Evolutionary conservation across 2,797 vertebrate species (phyloP).

Genomic region (Pseudochirops cupreus): DNA sequence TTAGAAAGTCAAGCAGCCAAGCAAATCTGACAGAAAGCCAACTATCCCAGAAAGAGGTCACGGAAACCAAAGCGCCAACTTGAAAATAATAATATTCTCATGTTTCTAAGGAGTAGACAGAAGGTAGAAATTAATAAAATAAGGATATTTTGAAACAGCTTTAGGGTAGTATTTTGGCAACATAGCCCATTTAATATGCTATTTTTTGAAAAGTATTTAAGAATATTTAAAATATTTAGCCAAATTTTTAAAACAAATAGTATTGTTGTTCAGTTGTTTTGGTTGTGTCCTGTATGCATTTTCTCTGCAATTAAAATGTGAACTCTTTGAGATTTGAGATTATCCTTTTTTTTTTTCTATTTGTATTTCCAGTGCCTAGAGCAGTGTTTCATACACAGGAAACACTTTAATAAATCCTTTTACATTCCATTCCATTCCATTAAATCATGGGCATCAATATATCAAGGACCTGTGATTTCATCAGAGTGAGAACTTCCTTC

Average conservation of each 20-base stretch:
- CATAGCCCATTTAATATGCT: background rate
- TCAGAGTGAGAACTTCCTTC: too few species aligned
- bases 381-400: background rate
- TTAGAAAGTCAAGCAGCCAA: too few species aligned
- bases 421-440: background rate
- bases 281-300: background rate
- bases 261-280: background rate
- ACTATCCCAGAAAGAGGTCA: too few species aligned
- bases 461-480: too few species aligned
- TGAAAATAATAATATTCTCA: too few species aligned
- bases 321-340: background rate
- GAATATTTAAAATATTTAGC: background rate
- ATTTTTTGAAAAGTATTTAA: background rate
- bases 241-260: background rate
- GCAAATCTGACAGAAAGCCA: too few species aligned
- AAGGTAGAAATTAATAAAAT: background rate
- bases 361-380: background rate
- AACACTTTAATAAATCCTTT: background rate
- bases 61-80: too few species aligned
- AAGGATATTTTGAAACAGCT: background rate
- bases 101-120: background rate
- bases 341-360: background rate
- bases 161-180: background rate
- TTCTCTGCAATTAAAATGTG: background rate
- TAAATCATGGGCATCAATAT: background rate